phyloP scores from a whole-genome alignment of 1,140 invertebrate genomes.

The Neocloeon triangulifer region DNA sequence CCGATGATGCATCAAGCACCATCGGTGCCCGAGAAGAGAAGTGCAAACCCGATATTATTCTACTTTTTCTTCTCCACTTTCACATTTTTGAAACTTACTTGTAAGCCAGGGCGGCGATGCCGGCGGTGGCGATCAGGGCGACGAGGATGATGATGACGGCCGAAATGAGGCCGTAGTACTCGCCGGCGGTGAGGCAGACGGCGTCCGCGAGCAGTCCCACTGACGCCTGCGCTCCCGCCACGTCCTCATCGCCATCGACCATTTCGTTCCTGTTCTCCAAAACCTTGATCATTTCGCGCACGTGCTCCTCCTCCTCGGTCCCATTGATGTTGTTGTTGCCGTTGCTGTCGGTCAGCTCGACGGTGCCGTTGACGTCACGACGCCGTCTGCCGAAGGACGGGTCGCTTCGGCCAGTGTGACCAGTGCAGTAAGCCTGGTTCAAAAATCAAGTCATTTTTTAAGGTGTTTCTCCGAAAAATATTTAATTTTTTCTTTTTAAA shows the following conservation, averaged over 20 bases:
- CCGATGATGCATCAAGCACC: too few relatives aligned
- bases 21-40: too few relatives aligned
- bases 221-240: too few relatives aligned
- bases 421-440: constrained; percentile 47
- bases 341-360: constrained; percentile 10
- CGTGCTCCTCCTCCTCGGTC: constrained; percentile 35
- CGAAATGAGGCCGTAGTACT: constrained; percentile 54
- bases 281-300: constrained; percentile 70
- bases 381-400: constrained; percentile 53
- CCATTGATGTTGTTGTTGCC: constrained; percentile 12
- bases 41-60: too few relatives aligned
- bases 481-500: background rate
- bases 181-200: constrained; percentile 44
- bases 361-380: constrained; percentile 30
- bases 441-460: too few relatives aligned
- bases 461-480: too few relatives aligned
- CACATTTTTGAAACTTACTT: too few relatives aligned
- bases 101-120: constrained; percentile 39
- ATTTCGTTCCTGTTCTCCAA: constrained; percentile 6
- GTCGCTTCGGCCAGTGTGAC: constrained; percentile 44
- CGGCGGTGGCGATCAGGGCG: constrained; percentile 35
- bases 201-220: too few relatives aligned
- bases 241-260: too few relatives aligned
- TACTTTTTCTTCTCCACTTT: too few relatives aligned
- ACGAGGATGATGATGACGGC: constrained; percentile 41